Conservation (phyloP, 2,113 vertebrate species). For the Zingel zingel region DNA sequence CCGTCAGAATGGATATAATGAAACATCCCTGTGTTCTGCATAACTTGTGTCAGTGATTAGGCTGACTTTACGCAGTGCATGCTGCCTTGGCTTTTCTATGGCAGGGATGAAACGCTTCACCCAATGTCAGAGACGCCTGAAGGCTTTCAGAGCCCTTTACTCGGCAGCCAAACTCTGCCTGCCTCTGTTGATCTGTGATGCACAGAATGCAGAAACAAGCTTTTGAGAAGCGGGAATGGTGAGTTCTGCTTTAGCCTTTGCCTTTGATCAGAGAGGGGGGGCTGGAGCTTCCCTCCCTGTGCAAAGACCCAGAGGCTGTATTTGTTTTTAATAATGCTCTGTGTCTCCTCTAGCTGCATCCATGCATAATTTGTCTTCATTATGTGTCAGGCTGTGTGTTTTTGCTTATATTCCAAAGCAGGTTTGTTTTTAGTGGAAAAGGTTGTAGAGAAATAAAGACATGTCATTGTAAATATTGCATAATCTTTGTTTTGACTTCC, state of each 20-base stretch:
- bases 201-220: constrained; percentile 53
- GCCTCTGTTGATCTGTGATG: constrained; percentile 45
- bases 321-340: constrained; percentile 72
- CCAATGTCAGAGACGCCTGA: constrained; percentile 50
- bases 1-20: not conserved
- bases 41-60: constrained; percentile 29
- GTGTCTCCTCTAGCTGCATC: constrained; percentile 60
- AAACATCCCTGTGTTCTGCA: constrained; percentile 8
- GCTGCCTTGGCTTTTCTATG: constrained; percentile 26
- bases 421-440: constrained; percentile 27
- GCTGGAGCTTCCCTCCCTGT: constrained; percentile 18
- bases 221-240: constrained; percentile 32
- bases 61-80: constrained; percentile 18
- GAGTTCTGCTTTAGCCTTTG: constrained; percentile 9
- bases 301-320: constrained; percentile 59
- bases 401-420: constrained; percentile 20
- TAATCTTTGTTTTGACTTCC: not conserved
- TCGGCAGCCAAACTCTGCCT: constrained; percentile 42
- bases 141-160: constrained; percentile 42
- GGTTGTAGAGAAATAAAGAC: not conserved
- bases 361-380: constrained; percentile 71
- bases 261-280: constrained; percentile 62
- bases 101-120: constrained; percentile 34
- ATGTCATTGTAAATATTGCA: not conserved
- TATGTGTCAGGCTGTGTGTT: constrained; percentile 29